Base-by-base conservation (phyloP, 2,113 vertebrate genomes). In the Melanotaenia duboulayi region DNA sequence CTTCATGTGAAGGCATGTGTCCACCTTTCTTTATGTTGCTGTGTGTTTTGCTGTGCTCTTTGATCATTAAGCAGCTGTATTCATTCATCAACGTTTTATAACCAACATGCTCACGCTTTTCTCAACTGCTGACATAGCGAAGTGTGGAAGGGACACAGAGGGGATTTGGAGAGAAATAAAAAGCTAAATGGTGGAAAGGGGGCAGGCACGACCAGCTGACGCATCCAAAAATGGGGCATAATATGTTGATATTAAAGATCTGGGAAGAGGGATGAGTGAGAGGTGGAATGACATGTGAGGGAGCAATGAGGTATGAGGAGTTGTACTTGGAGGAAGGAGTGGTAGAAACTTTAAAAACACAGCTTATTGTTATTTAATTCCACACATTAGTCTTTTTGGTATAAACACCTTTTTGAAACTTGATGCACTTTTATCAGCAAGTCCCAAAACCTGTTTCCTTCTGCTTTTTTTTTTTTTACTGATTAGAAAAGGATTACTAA, bases 71-170 rank as follows among this genome's bases (percentile, higher is more conserved):
- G 58, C 83, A 65, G 74, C 80, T 85, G 71, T 57, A 72, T 76
- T 80, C 69, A 65, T 74, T 80, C 75, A 42, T 82, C 73, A 75
- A 87, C 75, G 77, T 67, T 83, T 80, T 71, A 75, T 60, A 77
- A 65, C 82, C 83, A 86, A 87, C 69, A 74, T 80, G 79, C 80
- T 87, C 84, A 85, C 78, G 72, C 68, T 69, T 68, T 72, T 76
- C 82, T 84, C 81, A 87, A 76, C 64, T 86, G 78, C 84, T 89
- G 89, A 90, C 75, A 37, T 85, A 74, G 86, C 1, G 17, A 32
- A 24, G 63, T 67, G 65, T 28, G 77, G 65, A 39, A 11, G 3
- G 20, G 44, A 61, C 61, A 76, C 62, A 2, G 66, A 61, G 68
- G 28, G 28, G 50, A 57, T 0, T 44, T 37, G 56, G 24, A 42